A percentile compares a stretch with the other conserved stretches of the same genome.
Conservation (phyloP, 1,140 invertebrate species). For the Glomeris maerens region DNA sequence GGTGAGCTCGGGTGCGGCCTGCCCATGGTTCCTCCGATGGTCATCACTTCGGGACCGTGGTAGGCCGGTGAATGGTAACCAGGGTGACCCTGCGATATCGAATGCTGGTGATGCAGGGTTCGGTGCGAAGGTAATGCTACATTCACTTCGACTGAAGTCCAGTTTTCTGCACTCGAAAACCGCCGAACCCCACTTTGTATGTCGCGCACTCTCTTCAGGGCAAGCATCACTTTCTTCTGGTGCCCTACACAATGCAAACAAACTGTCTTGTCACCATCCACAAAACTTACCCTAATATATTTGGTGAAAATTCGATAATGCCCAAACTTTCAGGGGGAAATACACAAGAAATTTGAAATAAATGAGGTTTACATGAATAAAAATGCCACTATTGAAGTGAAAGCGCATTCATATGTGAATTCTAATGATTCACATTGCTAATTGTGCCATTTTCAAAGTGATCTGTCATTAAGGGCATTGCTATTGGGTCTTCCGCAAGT, state of each 20-base stretch:
- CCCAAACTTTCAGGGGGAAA: too few species aligned
- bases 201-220: slow-evolving; percentile 92
- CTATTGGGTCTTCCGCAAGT: too few species aligned
- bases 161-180: slow-evolving; percentile 27
- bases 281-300: too few species aligned
- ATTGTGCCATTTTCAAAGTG: too few species aligned
- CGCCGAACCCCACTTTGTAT: slow-evolving; percentile 66
- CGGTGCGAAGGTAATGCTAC: slow-evolving; percentile 18
- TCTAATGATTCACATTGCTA: too few species aligned
- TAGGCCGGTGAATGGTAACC: slow-evolving; percentile 22
- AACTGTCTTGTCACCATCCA: too few species aligned
- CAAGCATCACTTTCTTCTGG: slow-evolving; percentile 94
- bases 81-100: slow-evolving; percentile 14
- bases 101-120: slow-evolving; percentile 15
- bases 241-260: slow-evolving; percentile 48
- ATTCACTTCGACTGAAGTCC: slow-evolving; percentile 13
- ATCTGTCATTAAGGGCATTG: too few species aligned
- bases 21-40: not conserved
- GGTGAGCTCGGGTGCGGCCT: not conserved
- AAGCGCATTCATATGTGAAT: too few species aligned
- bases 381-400: too few species aligned
- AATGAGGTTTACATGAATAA: too few species aligned
- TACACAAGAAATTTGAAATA: too few species aligned
- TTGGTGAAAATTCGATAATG: too few species aligned
- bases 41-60: slow-evolving; percentile 2